Evolutionary conservation across 92 coral and sea anemone species (phyloP).

Genomic region (Bergia puertoricense): DNA sequence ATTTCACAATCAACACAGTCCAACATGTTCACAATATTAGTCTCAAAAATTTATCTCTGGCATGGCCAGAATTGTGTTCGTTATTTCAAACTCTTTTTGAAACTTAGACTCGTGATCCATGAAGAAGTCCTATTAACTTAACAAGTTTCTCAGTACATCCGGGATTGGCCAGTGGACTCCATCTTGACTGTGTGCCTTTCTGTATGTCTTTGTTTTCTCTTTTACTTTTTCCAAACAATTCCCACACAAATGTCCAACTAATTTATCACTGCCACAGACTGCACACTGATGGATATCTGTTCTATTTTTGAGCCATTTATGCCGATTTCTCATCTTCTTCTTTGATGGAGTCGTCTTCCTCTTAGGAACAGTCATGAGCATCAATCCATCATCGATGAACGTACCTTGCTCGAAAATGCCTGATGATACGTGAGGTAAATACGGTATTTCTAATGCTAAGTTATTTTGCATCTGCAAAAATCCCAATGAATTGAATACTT

Average conservation of each 20-base stretch:
- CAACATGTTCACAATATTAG: background rate
- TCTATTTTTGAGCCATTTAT: slow-evolving; percentile 93
- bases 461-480: slow-evolving; percentile 3
- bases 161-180: slow-evolving; percentile 88
- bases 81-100: background rate
- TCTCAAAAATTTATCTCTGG: background rate
- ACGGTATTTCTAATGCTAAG: slow-evolving; percentile 20
- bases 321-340: slow-evolving; percentile 86
- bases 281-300: slow-evolving; percentile 93
- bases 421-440: background rate
- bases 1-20: background rate
- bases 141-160: slow-evolving; percentile 73
- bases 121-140: slow-evolving; percentile 1
- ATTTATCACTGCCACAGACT: slow-evolving; percentile 85
- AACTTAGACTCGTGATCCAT: background rate
- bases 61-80: background rate
- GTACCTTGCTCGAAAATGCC: slow-evolving; percentile 29
- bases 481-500: slow-evolving; percentile 26
- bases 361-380: slow-evolving; percentile 97
- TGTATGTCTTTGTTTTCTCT: slow-evolving; percentile 58
- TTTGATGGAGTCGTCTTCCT: slow-evolving; percentile 89
- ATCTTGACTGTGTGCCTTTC: slow-evolving; percentile 61
- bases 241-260: slow-evolving; percentile 88
- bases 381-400: slow-evolving; percentile 49
- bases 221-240: slow-evolving; percentile 75